phyloP scores from a whole-genome alignment of 2,888 invertebrate genomes.

The Lobophora halterata region DNA sequence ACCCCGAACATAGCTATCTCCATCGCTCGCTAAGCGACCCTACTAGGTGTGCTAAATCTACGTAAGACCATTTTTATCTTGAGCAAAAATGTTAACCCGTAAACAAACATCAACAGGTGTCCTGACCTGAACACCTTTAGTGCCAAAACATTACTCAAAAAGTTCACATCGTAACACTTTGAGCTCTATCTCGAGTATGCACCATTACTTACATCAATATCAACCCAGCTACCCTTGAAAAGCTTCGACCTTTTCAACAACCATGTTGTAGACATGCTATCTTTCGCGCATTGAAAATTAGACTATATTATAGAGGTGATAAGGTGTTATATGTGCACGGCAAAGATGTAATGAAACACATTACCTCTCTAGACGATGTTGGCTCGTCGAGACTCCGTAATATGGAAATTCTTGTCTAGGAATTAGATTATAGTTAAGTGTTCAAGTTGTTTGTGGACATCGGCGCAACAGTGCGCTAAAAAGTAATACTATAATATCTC shows the following conservation, averaged over 20 bases:
- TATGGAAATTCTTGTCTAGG: constrained; percentile 36
- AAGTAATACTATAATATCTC: too few species aligned
- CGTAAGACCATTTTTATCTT: too few species aligned
- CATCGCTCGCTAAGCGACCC: too few species aligned
- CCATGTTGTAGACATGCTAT: constrained; percentile 46
- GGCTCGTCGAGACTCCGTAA: constrained; percentile 34
- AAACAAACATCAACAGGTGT: too few species aligned
- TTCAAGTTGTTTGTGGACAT: too few species aligned
- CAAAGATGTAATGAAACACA: constrained; percentile 45
- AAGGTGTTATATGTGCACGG: too few species aligned
- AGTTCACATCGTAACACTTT: constrained; percentile 20
- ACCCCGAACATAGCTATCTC: too few species aligned
- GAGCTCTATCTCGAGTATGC: constrained; percentile 33
- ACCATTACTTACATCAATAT: constrained; percentile 42
- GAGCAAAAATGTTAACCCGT: too few species aligned
- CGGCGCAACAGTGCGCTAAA: too few species aligned
- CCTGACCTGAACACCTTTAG: too few species aligned
- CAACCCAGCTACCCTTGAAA: constrained; percentile 20
- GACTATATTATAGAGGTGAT: constrained; percentile 3
- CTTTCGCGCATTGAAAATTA: constrained; percentile 3
- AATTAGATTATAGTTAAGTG: too few species aligned
- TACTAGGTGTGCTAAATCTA: too few species aligned
- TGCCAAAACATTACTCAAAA: not conserved
- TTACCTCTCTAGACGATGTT: constrained; percentile 44
- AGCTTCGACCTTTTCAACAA: constrained; percentile 40